Conservation (phyloP, 37 sponge, comb jelly and placozoan species). For the Halichondria panicea region DNA sequence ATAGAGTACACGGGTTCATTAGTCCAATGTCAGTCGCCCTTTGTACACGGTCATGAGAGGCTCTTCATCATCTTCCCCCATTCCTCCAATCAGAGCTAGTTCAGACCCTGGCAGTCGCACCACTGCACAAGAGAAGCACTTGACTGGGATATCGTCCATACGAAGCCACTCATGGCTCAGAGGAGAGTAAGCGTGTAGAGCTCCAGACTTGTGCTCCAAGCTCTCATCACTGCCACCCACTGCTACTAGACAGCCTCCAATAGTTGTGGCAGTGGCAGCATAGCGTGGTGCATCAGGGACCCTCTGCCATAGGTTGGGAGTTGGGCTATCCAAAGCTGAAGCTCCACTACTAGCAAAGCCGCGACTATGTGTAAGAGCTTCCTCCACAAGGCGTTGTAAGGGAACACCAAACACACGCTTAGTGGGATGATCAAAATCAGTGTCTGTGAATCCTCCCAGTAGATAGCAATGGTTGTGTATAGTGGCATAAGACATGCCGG, state of each 20-base stretch:
- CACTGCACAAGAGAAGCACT: constrained; percentile 40
- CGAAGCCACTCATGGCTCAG: constrained; percentile 49
- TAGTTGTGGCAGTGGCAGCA: constrained; percentile 26
- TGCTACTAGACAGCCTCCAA: constrained; percentile 42
- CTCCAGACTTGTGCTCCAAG: constrained; percentile 55
- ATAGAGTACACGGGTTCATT: background rate
- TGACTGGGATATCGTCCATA: constrained; percentile 45
- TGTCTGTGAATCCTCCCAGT: constrained; percentile 55
- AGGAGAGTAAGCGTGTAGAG: constrained; percentile 48
- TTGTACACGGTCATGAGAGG: constrained; percentile 40
- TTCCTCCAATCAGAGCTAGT: constrained; percentile 42
- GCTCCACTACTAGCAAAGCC: background rate
- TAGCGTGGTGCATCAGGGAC: constrained; percentile 32
- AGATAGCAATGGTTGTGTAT: constrained; percentile 45
- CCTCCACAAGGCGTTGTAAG: constrained; percentile 27
- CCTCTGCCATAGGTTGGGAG: constrained; percentile 1
- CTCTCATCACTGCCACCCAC: constrained; percentile 50
- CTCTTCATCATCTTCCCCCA: constrained; percentile 53
- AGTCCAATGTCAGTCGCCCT: constrained; percentile 21
- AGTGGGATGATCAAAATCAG: constrained; percentile 47
- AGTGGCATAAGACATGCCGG: constrained; percentile 33
- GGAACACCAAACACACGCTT: constrained; percentile 9
- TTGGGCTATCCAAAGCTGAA: background rate
- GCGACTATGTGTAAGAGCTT: background rate
- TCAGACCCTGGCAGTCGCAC: constrained; percentile 25